Evolutionary conservation across 2,888 invertebrate genomes (phyloP), one percentile per base, ranked within the genome.

Genomic region (Lasius fuliginosus): DNA sequence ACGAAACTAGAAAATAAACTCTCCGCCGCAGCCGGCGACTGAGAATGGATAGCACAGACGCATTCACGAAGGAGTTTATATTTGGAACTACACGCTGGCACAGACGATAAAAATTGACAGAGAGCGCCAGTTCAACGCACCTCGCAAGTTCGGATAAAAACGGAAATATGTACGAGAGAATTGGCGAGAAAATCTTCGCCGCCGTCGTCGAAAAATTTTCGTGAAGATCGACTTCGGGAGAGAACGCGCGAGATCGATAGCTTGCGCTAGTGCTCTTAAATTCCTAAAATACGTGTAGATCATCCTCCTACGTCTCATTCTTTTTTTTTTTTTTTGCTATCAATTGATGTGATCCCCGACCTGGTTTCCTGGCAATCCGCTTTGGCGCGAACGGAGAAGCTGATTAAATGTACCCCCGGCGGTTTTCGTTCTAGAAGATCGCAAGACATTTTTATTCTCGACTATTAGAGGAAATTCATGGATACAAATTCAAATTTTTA

Each of bases 1-100:
- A 88, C 91, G 90, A 86, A 88, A 87, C 90, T 91, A 91, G 92
- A 91, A 92, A 92, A 92, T 92, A 91, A 91, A 91, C 91, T 88
- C 84, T 83, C 58, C 60, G 56, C 49, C 69, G 75, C 64, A 30
- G 84, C 62, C 79, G 67, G 53, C 75, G 86, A 76, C 87, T 64
- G 87, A 82, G 87, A 87, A 88, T 85, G 88, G 90, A 89, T 88
- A 85, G 88, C 88, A 86, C 74, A 85, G 86, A 83, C 85, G 83
- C 85, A 82, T 79, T 74, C 86, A 87, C 86, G 75, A 88, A 86
- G 82, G 91, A 91, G 91, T 92, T 93, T 93, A 93, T 93, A 93
- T 93, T 93, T 93, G 93, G 93, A 92, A 92, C 89, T 89, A 87
- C 85, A 84, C 84, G 76, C 88, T 79, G 83, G 84, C 76, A 85